phyloP scores from a whole-genome alignment of 2,797 vertebrate species.

The Capromys pilorides region DNA sequence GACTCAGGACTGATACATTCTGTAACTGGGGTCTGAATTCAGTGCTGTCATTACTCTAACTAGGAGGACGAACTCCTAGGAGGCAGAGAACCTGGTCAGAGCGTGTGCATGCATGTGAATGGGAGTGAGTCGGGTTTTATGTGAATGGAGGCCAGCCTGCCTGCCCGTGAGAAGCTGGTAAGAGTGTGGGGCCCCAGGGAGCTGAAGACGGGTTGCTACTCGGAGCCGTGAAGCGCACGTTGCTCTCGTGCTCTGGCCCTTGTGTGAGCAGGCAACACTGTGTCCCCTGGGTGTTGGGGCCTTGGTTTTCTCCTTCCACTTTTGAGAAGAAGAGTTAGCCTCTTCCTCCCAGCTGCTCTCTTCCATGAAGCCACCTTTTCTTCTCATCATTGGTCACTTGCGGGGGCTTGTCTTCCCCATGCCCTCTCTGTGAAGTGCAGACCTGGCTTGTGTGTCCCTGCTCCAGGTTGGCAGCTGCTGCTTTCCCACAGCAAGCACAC shows the following conservation, averaged over 20 bases:
- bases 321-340: neutral
- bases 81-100: neutral
- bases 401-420: neutral
- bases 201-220: rapidly evolving
- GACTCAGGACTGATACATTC: rapidly evolving
- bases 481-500: neutral
- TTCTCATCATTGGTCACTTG: neutral
- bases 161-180: neutral
- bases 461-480: neutral
- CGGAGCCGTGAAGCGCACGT: neutral
- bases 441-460: neutral
- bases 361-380: neutral
- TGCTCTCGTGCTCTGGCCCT: neutral
- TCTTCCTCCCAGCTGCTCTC: neutral
- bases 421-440: neutral
- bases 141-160: neutral
- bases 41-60: rapidly evolving
- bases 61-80: neutral
- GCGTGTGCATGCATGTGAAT: neutral
- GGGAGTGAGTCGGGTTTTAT: no score
- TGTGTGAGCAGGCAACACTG: neutral
- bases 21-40: neutral
- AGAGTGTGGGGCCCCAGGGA: neutral
- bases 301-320: neutral
- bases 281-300: no score